A percentile compares a stretch with the other conserved stretches of the same genome.
Evolutionary conservation across 2,888 invertebrate genomes (phyloP).

Genomic region (Platypus cylindrus): DNA sequence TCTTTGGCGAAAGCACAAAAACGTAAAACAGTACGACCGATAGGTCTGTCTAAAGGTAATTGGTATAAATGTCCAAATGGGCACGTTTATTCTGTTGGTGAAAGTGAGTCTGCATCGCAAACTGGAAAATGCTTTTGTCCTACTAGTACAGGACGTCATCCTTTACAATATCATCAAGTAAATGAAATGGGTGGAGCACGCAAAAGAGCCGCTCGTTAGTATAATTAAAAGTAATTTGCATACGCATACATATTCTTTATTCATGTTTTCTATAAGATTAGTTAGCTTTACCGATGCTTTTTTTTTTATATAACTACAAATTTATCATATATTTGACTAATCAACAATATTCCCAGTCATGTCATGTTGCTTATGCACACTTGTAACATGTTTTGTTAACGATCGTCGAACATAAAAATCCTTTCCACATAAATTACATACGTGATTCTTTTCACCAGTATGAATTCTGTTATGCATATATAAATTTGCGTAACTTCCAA

Average conservation of each 20-base stretch:
- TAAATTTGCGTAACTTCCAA: constrained; percentile 18
- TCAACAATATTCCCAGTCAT: too few species aligned
- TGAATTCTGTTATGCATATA: constrained; percentile 14
- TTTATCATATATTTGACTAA: too few species aligned
- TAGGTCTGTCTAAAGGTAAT: constrained; percentile 44
- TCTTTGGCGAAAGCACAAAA: too few species aligned
- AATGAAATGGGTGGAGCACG: constrained; percentile 44
- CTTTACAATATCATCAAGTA: constrained; percentile 36
- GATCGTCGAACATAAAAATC: constrained; percentile 13
- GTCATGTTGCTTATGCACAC: too few species aligned
- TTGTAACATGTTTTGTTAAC: constrained; percentile 14
- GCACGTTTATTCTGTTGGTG: constrained; percentile 51
- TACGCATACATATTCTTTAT: too few species aligned
- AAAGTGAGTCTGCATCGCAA: constrained; percentile 53
- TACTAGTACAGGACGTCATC: constrained; percentile 36
- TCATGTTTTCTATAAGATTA: too few species aligned
- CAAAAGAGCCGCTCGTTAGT: too few species aligned
- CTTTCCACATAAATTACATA: constrained; percentile 15
- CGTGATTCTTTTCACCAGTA: constrained; percentile 13
- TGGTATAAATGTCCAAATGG: constrained; percentile 65
- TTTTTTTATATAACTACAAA: too few species aligned
- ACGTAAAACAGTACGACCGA: constrained; percentile 46
- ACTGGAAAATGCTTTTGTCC: constrained; percentile 42
- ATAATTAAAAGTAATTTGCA: too few species aligned
- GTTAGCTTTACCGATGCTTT: too few species aligned